Evolutionary conservation across 2,113 vertebrate species (phyloP).

Genomic region (Pholis gunnellus): DNA sequence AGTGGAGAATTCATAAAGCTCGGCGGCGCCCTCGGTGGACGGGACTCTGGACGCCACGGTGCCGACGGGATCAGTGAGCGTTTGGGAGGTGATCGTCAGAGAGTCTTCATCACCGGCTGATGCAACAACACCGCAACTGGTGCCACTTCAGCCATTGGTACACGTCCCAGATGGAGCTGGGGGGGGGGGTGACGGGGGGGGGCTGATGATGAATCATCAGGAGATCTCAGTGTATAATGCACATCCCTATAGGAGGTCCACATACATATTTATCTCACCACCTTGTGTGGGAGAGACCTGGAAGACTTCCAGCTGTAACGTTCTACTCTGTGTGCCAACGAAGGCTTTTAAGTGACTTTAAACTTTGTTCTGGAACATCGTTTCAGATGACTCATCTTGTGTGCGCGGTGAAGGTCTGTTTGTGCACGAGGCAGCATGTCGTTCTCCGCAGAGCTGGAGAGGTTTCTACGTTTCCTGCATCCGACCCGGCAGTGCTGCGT

Average conservation of each 20-base stretch:
- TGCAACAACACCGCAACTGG: slow-evolving; percentile 71
- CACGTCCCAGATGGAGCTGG: slow-evolving; percentile 7
- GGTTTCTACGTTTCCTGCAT: no score
- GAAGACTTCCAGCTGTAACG: slow-evolving; percentile 21
- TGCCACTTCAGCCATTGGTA: slow-evolving; percentile 49
- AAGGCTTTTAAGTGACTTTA: slow-evolving; percentile 10
- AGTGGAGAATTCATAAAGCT: slow-evolving; percentile 48
- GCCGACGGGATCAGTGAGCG: slow-evolving; percentile 42
- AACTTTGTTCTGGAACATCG: slow-evolving; percentile 39
- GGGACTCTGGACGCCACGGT: slow-evolving; percentile 52
- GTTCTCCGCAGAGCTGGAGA: neutral
- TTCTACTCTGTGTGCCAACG: slow-evolving; percentile 1
- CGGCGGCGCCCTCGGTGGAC: slow-evolving; percentile 27
- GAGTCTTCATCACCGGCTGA: slow-evolving; percentile 66
- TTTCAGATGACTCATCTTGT: slow-evolving; percentile 42
- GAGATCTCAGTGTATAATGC: slow-evolving; percentile 19
- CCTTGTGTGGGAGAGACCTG: slow-evolving; percentile 1
- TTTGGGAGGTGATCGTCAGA: slow-evolving; percentile 55
- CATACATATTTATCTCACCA: slow-evolving; percentile 44
- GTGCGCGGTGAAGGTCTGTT: neutral
- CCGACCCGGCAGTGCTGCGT: neutral
- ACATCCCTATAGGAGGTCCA: slow-evolving; percentile 10
- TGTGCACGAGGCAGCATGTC: slow-evolving; percentile 10
- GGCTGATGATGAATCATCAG: slow-evolving; percentile 28
- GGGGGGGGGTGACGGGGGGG: neutral